Conservation (phyloP, 2,113 vertebrate species). For the Choloepus hoffmanni region DNA sequence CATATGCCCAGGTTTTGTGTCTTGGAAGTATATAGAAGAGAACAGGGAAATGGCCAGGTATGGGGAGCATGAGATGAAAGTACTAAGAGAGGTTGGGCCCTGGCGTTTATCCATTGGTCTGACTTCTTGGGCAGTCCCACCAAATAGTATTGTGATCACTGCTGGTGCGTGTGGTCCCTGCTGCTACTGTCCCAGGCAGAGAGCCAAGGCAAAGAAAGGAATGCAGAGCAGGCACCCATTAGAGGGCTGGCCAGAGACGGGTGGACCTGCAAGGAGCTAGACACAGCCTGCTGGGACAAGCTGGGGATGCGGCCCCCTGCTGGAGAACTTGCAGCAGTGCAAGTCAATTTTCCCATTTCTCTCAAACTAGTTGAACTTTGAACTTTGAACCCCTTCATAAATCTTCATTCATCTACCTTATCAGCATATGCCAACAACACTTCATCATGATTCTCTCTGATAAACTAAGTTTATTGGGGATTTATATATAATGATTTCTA, state of each 20-base stretch:
- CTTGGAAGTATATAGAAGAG: not conserved
- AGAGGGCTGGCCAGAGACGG: not conserved
- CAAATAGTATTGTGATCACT: not conserved
- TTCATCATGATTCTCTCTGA: not conserved
- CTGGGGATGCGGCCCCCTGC: not conserved
- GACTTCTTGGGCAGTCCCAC: not conserved
- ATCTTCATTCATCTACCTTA: not conserved
- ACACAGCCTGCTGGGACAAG: not conserved
- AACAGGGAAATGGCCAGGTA: not conserved
- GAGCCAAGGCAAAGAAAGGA: not conserved
- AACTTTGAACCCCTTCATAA: not conserved
- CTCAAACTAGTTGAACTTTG: not conserved
- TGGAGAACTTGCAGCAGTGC: conserved; percentile 3
- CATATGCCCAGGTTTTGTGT: not conserved
- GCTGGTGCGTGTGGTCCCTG: not conserved
- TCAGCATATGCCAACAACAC: not conserved
- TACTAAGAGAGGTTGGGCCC: not conserved
- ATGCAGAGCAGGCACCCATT: not conserved
- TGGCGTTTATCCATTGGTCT: not conserved
- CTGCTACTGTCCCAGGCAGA: not conserved
- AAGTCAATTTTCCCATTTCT: not conserved
- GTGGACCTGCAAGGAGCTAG: not conserved
- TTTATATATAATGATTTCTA: not conserved
- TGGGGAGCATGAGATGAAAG: not conserved
- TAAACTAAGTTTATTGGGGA: not conserved